phyloP scores from a whole-genome alignment of 2,113 vertebrate species.

The Shinisaurus crocodilurus region DNA sequence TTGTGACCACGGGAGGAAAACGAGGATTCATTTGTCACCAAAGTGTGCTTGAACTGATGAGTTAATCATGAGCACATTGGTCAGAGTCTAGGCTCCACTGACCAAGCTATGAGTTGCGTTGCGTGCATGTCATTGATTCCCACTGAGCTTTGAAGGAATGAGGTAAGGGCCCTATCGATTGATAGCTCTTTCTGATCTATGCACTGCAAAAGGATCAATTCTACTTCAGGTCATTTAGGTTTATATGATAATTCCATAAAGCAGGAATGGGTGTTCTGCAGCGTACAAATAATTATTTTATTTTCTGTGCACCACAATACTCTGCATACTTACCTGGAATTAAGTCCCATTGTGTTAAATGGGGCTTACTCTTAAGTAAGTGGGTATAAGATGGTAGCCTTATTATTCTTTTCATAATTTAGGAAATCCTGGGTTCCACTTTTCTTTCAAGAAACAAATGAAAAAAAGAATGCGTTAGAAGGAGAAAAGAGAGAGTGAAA shows the following conservation, averaged over 20 bases:
- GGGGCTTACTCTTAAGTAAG: background rate
- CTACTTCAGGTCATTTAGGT: background rate
- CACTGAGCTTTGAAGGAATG: background rate
- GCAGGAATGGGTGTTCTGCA: background rate
- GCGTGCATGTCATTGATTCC: background rate
- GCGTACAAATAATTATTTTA: background rate
- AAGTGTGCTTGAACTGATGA: accelerated
- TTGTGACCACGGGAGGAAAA: background rate
- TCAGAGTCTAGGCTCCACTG: background rate
- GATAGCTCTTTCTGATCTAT: background rate
- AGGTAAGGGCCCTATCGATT: background rate
- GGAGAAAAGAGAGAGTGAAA: background rate
- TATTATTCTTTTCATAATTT: background rate
- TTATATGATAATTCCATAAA: background rate
- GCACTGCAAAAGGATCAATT: background rate
- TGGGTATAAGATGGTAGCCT: background rate
- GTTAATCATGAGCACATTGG: background rate
- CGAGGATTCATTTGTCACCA: background rate
- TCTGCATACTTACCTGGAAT: background rate
- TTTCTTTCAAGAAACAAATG: background rate
- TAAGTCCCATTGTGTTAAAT: background rate
- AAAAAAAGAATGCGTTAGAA: too few relatives aligned
- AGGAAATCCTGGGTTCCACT: background rate
- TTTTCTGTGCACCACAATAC: background rate
- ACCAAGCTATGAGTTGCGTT: background rate